phyloP scores from a whole-genome alignment of 2,113 vertebrate species.

The Callospermophilus lateralis region DNA sequence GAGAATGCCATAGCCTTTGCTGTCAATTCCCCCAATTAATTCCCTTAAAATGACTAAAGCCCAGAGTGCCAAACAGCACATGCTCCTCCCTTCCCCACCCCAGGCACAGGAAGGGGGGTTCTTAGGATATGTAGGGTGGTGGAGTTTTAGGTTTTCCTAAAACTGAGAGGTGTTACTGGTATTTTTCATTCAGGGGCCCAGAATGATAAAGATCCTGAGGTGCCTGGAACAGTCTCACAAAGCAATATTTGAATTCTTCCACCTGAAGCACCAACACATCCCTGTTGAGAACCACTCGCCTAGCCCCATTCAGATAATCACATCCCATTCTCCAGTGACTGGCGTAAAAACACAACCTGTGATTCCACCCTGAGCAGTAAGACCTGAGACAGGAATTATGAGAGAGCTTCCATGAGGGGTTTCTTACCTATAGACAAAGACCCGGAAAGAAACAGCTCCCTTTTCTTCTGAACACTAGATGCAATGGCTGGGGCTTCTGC shows the following conservation, averaged over 20 bases:
- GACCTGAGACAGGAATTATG: neutral
- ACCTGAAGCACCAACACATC: neutral
- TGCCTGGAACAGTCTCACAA: neutral
- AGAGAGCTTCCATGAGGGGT: neutral
- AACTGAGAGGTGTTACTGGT: neutral
- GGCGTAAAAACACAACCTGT: neutral
- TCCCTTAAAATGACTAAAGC: neutral
- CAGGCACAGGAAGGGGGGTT: neutral
- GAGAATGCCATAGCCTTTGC: neutral
- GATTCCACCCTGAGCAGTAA: neutral
- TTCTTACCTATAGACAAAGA: neutral
- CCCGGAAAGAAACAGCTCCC: neutral
- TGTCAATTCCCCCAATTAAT: neutral
- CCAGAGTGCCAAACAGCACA: neutral
- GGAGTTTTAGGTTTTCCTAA: neutral
- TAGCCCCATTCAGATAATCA: neutral
- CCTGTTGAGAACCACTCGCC: neutral
- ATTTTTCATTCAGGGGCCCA: conserved; percentile 3
- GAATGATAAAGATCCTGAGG: neutral
- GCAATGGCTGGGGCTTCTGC: neutral
- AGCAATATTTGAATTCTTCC: neutral
- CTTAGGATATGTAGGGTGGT: neutral
- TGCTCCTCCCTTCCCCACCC: too few relatives aligned
- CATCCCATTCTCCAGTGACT: neutral
- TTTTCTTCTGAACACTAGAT: neutral